These are phyloP conservation scores for Lerema accius DNA, from an alignment of 1,140 invertebrate genomes.

Conservation along the genomic window DNA sequence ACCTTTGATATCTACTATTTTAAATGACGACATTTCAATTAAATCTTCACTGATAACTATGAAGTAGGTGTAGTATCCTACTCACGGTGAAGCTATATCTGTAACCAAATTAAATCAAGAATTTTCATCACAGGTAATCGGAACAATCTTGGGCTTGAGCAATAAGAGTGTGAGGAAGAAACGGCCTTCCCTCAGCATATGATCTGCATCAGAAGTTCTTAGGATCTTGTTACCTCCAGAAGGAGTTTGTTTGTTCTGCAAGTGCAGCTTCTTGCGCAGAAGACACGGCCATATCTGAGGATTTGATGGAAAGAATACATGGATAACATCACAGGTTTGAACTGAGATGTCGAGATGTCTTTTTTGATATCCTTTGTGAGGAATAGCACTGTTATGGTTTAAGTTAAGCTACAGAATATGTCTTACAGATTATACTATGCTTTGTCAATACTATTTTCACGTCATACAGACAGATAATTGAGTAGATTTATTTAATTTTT, in stretches of 20 bases:
- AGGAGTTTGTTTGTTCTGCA: conserved; percentile 72
- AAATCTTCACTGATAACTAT: too few species aligned
- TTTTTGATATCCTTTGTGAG: neutral
- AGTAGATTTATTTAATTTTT: too few species aligned
- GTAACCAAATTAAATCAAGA: neutral
- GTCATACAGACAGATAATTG: too few species aligned
- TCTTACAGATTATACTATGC: too few species aligned
- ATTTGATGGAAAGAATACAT: conserved; percentile 13
- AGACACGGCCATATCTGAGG: conserved; percentile 4
- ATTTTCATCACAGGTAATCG: conserved; percentile 83
- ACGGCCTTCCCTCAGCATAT: conserved; percentile 89
- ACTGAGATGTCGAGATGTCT: conserved; percentile 3
- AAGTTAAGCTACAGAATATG: neutral
- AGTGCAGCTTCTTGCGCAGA: neutral
- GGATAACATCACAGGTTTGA: conserved; percentile 18
- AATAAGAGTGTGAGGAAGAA: conserved; percentile 89
- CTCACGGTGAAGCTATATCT: too few species aligned
- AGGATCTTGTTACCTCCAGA: conserved; percentile 69
- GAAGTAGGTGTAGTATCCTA: too few species aligned
- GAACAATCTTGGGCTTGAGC: conserved; percentile 90
- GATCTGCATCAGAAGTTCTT: conserved; percentile 48
- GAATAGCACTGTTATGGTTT: neutral
- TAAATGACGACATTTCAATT: too few species aligned
- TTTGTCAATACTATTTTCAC: too few species aligned
- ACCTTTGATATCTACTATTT: too few species aligned